A percentile compares a stretch with the other conserved stretches of the same genome.
These are phyloP conservation scores for Eubasilissa regina DNA, from an alignment of 1,140 invertebrate genomes.

Conservation along the genomic window DNA sequence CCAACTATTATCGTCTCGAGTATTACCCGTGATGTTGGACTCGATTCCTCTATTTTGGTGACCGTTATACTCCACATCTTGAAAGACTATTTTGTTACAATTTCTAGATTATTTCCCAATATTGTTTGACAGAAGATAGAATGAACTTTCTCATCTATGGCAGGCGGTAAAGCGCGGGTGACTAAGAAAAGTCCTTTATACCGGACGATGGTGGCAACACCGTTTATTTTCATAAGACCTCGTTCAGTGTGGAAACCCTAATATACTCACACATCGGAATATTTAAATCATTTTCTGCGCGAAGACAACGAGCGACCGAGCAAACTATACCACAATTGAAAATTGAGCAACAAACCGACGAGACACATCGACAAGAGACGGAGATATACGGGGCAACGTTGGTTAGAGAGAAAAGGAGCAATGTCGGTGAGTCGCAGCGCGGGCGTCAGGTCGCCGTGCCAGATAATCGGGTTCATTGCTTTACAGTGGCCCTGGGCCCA, in stretches of 20 bases:
- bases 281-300: conserved; percentile 46
- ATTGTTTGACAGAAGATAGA: not conserved
- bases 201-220: conserved; percentile 15
- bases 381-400: conserved; percentile 13
- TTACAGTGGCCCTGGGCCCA: conserved; percentile 51
- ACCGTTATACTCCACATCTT: not conserved
- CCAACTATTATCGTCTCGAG: not conserved
- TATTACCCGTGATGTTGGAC: not conserved
- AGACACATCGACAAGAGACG: conserved; percentile 12
- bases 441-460: conserved; percentile 51
- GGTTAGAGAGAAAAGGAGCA: conserved; percentile 47
- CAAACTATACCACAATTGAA: conserved; percentile 54
- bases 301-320: conserved; percentile 47
- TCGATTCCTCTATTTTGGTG: not conserved
- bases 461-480: conserved; percentile 57
- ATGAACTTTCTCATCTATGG: too few species aligned
- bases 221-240: conserved; percentile 37
- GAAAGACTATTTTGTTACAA: not conserved
- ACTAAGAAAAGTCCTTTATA: conserved; percentile 22
- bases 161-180: not conserved
- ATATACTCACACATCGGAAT: conserved; percentile 28
- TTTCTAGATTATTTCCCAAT: too few species aligned
- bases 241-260: conserved; percentile 43
- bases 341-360: conserved; percentile 35
- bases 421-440: conserved; percentile 62